phyloP scores from a whole-genome alignment of 2,113 vertebrate species.

The Nothoprocta perdicaria region DNA sequence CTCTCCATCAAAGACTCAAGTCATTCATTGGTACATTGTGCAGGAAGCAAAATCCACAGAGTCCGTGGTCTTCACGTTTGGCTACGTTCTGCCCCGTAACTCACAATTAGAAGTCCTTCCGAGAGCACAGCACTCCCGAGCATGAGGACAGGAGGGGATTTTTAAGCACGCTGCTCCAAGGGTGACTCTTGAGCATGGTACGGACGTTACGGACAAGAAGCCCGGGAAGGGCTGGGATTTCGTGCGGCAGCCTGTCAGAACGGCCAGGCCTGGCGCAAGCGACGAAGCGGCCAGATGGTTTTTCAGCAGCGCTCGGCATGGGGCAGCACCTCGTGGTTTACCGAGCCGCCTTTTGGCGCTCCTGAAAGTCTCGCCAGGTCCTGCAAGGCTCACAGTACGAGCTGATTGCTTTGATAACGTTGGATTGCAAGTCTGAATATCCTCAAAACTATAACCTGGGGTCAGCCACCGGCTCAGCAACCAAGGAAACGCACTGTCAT shows the following conservation, averaged over 20 bases:
- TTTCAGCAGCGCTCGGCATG: accelerated
- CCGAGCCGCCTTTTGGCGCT: accelerated
- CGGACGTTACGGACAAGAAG: not conserved
- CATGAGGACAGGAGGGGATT: accelerated
- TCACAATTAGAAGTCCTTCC: not conserved
- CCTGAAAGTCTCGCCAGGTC: accelerated
- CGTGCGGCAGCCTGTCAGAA: not conserved
- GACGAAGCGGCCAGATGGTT: not conserved
- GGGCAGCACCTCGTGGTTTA: not conserved
- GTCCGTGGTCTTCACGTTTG: not conserved
- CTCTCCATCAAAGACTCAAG: constrained; percentile 58
- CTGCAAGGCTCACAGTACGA: not conserved
- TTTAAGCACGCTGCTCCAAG: not conserved
- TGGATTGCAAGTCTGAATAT: accelerated
- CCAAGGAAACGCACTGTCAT: not conserved
- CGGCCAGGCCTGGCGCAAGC: accelerated
- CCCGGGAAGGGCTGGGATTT: not conserved
- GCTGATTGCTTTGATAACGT: not conserved
- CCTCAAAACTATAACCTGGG: accelerated
- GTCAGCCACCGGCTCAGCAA: not conserved
- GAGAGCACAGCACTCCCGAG: not conserved
- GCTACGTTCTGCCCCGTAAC: not conserved
- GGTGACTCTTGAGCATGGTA: not conserved
- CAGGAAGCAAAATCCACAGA: constrained; percentile 19
- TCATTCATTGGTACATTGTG: not conserved